Conservation (phyloP, 2,113 vertebrate genomes). For the Pundamilia nyererei region DNA sequence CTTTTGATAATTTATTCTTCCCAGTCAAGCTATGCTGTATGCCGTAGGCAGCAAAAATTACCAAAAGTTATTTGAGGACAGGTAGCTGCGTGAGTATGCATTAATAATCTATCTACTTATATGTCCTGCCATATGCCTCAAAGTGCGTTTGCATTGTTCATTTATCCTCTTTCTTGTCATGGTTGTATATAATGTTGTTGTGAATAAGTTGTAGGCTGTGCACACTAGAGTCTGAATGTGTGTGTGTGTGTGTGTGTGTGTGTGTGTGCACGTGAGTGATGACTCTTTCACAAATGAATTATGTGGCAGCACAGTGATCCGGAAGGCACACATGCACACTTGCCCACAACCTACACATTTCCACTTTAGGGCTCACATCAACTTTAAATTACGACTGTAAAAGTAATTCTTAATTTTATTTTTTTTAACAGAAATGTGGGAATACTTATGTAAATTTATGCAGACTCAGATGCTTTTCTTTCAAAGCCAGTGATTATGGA, state of each 20-base stretch:
- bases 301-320: neutral
- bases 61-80: neutral
- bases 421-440: neutral
- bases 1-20: neutral
- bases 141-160: neutral
- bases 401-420: neutral
- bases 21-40: neutral
- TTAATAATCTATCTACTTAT: neutral
- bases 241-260: neutral
- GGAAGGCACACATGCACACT: neutral
- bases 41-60: neutral
- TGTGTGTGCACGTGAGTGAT: neutral
- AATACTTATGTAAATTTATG: constrained; percentile 17
- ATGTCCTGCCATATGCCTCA: neutral
- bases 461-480: neutral
- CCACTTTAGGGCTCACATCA: neutral
- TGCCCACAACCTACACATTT: neutral
- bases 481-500: neutral
- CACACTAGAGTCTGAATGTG: neutral
- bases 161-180: neutral
- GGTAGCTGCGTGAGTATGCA: neutral
- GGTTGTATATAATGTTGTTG: neutral
- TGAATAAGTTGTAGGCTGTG: neutral
- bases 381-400: neutral
- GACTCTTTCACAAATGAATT: neutral